Evolutionary conservation across 2,113 vertebrate species (phyloP).

Genomic region (Cochlearius cochlearius): DNA sequence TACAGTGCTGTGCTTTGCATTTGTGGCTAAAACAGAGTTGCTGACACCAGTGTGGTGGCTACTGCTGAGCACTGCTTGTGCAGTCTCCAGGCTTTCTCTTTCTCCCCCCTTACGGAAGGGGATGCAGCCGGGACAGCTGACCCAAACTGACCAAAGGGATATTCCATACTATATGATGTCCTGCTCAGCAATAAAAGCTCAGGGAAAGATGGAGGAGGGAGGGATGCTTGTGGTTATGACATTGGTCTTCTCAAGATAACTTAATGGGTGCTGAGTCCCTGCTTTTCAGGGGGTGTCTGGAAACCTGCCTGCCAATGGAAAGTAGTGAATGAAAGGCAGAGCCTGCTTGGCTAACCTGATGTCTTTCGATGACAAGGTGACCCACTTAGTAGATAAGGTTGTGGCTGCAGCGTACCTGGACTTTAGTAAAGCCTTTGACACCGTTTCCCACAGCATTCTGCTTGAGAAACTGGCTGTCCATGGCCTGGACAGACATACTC

Average conservation of each 20-base stretch:
- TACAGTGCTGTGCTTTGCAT: not conserved
- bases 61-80: not conserved
- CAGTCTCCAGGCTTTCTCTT: not conserved
- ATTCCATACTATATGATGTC: not conserved
- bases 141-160: not conserved
- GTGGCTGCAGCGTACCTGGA: too few relatives aligned
- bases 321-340: not conserved
- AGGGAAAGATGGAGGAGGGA: not conserved
- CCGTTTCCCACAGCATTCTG: too few relatives aligned
- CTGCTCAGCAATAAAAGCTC: not conserved
- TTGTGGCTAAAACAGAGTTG: not conserved
- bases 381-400: too few relatives aligned
- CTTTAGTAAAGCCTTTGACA: too few relatives aligned
- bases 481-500: too few relatives aligned
- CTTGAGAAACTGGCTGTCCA: too few relatives aligned
- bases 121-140: not conserved
- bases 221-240: not conserved
- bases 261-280: fast-evolving
- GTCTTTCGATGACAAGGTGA: too few relatives aligned
- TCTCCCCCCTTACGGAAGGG: too few relatives aligned
- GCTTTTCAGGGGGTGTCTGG: not conserved
- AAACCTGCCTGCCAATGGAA: not conserved
- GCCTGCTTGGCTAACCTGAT: too few relatives aligned
- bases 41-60: not conserved
- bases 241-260: not conserved